These are phyloP conservation scores for Allolobophora icterica DNA, from an alignment of 2,888 invertebrate genomes.

Conservation along the genomic window DNA sequence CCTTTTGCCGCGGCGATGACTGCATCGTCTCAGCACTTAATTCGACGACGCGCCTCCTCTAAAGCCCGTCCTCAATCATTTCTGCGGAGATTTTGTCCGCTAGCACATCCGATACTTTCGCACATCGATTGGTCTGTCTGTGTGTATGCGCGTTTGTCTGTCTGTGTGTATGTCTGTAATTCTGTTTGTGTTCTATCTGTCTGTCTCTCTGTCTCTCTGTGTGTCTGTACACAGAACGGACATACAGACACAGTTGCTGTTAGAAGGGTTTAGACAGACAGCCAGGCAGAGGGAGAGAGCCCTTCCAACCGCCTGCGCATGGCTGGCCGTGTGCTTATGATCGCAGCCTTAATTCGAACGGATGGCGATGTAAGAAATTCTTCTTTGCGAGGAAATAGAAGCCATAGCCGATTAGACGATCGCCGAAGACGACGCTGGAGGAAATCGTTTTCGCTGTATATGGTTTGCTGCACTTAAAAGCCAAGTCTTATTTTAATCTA, in stretches of 20 bases:
- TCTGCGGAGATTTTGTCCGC: not conserved
- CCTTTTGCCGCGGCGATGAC: not conserved
- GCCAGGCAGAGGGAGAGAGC: not conserved
- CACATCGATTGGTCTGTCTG: not conserved
- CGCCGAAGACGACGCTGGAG: not conserved
- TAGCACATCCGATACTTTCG: conserved; percentile 11
- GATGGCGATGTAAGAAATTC: not conserved
- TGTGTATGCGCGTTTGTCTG: not conserved
- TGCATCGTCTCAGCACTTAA: not conserved
- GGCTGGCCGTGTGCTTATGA: not conserved
- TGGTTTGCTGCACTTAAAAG: not conserved
- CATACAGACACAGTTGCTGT: not conserved
- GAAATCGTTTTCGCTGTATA: too few relatives aligned
- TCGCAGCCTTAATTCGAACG: not conserved
- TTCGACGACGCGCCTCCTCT: not conserved
- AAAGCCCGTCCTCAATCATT: conserved; percentile 11
- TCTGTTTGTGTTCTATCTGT: not conserved
- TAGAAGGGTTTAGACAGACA: not conserved
- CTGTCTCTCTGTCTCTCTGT: not conserved
- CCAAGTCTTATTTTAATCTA: conserved; percentile 17
- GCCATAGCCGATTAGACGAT: not conserved
- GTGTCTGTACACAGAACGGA: too few relatives aligned
- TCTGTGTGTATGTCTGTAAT: not conserved
- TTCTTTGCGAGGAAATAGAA: not conserved
- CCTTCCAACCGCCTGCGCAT: not conserved